A percentile compares a stretch with the other conserved stretches of the same genome.
Evolutionary conservation across 2,797 vertebrate genomes (phyloP).

Genomic region (Phataginus tricuspis): DNA sequence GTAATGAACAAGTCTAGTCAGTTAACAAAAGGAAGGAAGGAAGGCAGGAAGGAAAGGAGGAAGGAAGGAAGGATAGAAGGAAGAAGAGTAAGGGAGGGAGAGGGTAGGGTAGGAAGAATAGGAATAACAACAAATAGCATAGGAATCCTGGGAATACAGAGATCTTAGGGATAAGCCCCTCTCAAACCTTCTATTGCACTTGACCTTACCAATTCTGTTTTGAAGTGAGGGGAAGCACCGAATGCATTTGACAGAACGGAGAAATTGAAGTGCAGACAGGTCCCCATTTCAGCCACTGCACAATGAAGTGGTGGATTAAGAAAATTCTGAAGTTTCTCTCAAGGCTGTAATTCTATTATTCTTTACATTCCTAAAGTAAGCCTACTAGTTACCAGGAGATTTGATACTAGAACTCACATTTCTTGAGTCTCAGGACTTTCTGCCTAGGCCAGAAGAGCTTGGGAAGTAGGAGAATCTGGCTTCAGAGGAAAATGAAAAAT

Average conservation of each 20-base stretch:
- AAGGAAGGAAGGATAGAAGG: not conserved
- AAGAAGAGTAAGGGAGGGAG: not conserved
- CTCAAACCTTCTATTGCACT: not conserved
- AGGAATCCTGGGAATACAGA: not conserved
- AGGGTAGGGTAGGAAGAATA: not conserved
- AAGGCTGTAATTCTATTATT: not conserved
- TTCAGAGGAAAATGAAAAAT: not conserved
- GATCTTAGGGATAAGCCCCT: not conserved
- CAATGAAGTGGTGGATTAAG: not conserved
- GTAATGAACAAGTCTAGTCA: not conserved
- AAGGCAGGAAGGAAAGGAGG: not conserved
- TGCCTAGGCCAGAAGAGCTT: not conserved
- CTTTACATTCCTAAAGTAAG: not conserved
- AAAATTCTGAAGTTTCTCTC: not conserved
- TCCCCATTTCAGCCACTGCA: not conserved
- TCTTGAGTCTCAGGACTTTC: slow-evolving; percentile 18
- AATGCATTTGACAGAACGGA: not conserved
- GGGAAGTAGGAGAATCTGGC: not conserved
- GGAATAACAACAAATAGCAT: not conserved
- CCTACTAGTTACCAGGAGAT: not conserved
- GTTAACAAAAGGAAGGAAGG: not conserved
- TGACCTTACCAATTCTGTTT: not conserved
- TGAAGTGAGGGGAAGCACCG: not conserved
- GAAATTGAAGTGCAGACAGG: not conserved
- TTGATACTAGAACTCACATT: not conserved